Evolutionary conservation across 1,140 invertebrate genomes (phyloP).

Genomic region (Rhopalosiphum padi): DNA sequence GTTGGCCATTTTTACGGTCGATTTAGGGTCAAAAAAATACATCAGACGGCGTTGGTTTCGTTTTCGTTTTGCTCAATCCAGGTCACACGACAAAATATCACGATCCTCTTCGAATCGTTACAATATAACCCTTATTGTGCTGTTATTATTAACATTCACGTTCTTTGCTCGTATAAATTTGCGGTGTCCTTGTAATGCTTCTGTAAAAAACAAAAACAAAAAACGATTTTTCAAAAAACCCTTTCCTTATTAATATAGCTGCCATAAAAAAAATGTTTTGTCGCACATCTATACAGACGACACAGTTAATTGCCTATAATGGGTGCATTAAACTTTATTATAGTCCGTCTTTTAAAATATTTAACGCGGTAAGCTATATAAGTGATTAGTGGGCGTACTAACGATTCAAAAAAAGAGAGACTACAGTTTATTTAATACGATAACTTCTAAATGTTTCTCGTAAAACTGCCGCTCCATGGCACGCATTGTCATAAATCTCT

Average conservation of each 20-base stretch:
- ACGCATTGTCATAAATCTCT: background rate
- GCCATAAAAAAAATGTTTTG: background rate
- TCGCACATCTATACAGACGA: background rate
- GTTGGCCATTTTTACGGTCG: background rate
- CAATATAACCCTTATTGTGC: background rate
- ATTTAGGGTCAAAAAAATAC: slow-evolving; percentile 26
- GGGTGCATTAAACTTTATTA: slow-evolving; percentile 16
- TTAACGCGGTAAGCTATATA: background rate
- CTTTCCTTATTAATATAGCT: background rate
- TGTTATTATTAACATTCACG: slow-evolving; percentile 19
- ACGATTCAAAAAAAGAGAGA: background rate
- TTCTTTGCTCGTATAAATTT: background rate
- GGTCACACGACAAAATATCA: slow-evolving; percentile 51
- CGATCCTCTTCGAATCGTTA: slow-evolving; percentile 23
- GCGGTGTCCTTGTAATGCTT: slow-evolving; percentile 20
- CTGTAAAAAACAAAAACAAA: slow-evolving; percentile 2
- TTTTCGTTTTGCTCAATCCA: slow-evolving; percentile 26
- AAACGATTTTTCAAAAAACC: slow-evolving; percentile 1
- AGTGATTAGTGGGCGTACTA: slow-evolving; percentile 13
- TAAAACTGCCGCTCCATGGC: background rate
- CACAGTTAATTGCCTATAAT: slow-evolving; percentile 10
- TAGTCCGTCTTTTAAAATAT: background rate
- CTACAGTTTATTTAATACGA: background rate
- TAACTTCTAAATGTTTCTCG: background rate
- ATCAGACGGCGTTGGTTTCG: background rate